A percentile compares a stretch with the other conserved stretches of the same genome.
Evolutionary conservation across 2,888 invertebrate genomes (phyloP).

Genomic region (Brachypterus glaber): DNA sequence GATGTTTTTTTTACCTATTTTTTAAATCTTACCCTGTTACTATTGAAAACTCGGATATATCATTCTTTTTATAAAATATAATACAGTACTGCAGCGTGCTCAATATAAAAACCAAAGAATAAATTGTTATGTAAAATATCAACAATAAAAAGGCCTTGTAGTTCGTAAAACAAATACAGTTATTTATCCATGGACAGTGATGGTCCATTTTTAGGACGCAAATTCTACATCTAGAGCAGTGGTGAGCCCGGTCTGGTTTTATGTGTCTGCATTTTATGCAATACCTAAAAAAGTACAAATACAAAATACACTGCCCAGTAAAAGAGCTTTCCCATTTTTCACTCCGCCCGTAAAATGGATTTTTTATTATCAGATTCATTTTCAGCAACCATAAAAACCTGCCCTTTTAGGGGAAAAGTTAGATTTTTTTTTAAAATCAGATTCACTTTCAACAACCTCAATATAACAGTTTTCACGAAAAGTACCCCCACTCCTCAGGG

Average conservation of each 20-base stretch:
- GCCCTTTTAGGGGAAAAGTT: too few species aligned
- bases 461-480: too few species aligned
- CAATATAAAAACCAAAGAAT: conserved; percentile 17
- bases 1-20: too few species aligned
- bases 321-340: too few species aligned
- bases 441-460: too few species aligned
- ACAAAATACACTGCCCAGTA: background rate
- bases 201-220: conserved; percentile 35
- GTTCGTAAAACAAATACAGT: conserved; percentile 30
- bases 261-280: conserved; percentile 27
- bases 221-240: conserved; percentile 28
- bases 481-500: too few species aligned
- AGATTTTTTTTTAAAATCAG: too few species aligned
- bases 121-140: conserved; percentile 23
- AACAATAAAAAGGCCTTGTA: conserved; percentile 29
- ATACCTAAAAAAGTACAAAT: conserved; percentile 22
- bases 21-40: conserved; percentile 1
- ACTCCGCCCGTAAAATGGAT: too few species aligned
- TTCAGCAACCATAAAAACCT: too few species aligned
- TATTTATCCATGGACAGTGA: conserved; percentile 32
- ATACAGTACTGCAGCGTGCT: conserved; percentile 8
- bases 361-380: too few species aligned
- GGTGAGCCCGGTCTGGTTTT: conserved; percentile 33
- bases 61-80: background rate
- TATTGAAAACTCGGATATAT: background rate